Base-by-base conservation (phyloP, 92 coral and sea anemone genomes). In the Desmophyllum pertusum region DNA sequence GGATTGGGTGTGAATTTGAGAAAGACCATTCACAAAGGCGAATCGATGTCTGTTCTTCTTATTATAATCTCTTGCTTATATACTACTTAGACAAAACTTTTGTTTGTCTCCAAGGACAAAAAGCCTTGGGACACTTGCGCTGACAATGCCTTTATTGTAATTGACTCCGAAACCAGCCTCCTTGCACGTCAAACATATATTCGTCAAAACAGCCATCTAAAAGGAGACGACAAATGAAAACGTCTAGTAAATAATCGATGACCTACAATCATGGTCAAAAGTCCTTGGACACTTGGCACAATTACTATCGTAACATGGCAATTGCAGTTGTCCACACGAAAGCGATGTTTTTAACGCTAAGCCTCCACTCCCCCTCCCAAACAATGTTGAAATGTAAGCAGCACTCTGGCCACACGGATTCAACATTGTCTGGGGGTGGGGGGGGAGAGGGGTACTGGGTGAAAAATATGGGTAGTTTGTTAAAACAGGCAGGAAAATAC, bases 131-230 rank as follows among this genome's bases (percentile, higher is more conserved):
- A 41, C 86, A 82, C 72, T 73, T 82, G 42, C 86, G 78, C 36
- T 39, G 70, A 51, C 86, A 82, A 43, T 75, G 86, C 23, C 18
- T 57, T 72, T 82, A 19, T 71, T 41, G 40, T 82, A 18, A 46
- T 75, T 85, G 39, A 76, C 84, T 33, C n/a, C 93, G 90, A 74
- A 48, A 76, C 71, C 85, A 82, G 42, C 90, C 90, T 72, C 80
- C 63, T 81, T 86, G 57, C 93, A 90, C 13, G 77, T 37, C 42
- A 86, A 41, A 62, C 93, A 90, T n/a, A 19, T 79, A 81, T 10
- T 86, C 93, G 73, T 75, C 93, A 31, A 36, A 51, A 39, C 93
- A 90, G 29, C 93, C 90, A 30, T 70, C 93, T 90, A 53, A 59
- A 84, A 36, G 6, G 41, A 70, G 29, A 52, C 3, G 74, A 82